Conservation (phyloP, 2,888 invertebrate species). For the Meiosimyza platycephala region DNA sequence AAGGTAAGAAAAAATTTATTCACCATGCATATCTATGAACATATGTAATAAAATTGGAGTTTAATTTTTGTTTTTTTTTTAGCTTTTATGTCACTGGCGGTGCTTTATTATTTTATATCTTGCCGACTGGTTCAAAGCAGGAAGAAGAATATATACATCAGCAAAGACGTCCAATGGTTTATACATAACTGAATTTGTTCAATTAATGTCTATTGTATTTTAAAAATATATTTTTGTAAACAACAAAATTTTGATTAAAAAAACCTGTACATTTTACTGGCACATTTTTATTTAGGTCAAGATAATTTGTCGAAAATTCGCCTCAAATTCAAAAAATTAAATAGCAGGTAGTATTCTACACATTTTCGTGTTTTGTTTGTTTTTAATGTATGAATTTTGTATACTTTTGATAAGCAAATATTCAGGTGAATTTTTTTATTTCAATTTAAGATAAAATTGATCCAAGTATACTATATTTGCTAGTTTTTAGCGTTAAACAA, state of each 20-base stretch:
- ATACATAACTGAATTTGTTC: slow-evolving; percentile 41
- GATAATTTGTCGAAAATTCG: no score
- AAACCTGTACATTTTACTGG: neutral
- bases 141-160: slow-evolving; percentile 62
- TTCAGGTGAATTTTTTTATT: no score
- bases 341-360: no score
- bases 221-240: slow-evolving; percentile 24
- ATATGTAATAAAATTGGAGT: neutral
- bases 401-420: no score
- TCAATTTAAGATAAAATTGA: no score
- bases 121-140: slow-evolving; percentile 56
- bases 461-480: no score
- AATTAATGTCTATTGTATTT: neutral
- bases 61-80: slow-evolving; percentile 23
- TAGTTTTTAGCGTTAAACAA: no score
- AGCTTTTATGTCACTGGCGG: slow-evolving; percentile 64
- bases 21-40: neutral
- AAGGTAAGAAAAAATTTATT: slow-evolving; percentile 45
- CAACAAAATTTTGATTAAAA: slow-evolving; percentile 11
- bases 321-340: no score
- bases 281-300: slow-evolving; percentile 1
- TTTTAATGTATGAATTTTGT: no score
- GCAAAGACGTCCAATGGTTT: slow-evolving; percentile 56
- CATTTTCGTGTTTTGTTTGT: no score
- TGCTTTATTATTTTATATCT: slow-evolving; percentile 63